Conservation (phyloP, 2,113 vertebrate genomes). For the Brachypteracias leptosomus region DNA sequence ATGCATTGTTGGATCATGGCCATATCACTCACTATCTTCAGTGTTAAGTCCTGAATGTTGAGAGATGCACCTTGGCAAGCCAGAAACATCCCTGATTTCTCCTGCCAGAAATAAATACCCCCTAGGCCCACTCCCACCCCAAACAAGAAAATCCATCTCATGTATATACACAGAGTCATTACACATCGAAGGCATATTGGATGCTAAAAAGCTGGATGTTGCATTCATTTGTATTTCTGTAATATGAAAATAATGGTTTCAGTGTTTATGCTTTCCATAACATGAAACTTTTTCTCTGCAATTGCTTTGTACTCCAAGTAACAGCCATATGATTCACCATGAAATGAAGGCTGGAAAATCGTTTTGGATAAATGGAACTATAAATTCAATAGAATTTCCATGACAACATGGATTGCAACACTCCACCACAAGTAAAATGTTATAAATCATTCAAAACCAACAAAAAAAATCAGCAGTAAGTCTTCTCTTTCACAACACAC, state of each 20-base stretch:
- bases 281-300: conserved; percentile 75
- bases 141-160: neutral
- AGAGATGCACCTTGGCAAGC: neutral
- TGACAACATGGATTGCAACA: conserved; percentile 82
- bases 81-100: neutral
- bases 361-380: conserved; percentile 85
- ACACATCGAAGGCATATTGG: neutral
- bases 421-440: conserved; percentile 78
- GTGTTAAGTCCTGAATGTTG: neutral
- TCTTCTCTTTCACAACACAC: conserved; percentile 68
- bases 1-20: fast-evolving
- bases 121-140: neutral
- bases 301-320: conserved; percentile 80
- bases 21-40: neutral
- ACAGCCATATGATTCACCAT: conserved; percentile 85
- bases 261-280: conserved; percentile 74
- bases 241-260: conserved; percentile 72
- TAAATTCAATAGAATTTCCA: conserved; percentile 88
- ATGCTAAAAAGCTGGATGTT: conserved; percentile 26
- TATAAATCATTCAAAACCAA: conserved; percentile 83
- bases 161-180: neutral
- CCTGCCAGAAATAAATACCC: neutral
- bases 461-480: conserved; percentile 74
- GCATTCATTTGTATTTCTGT: conserved; percentile 69
- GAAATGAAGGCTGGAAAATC: conserved; percentile 88